Evolutionary conservation across 2,797 vertebrate species (phyloP).

Genomic region (Paedocypris micromegethes): DNA sequence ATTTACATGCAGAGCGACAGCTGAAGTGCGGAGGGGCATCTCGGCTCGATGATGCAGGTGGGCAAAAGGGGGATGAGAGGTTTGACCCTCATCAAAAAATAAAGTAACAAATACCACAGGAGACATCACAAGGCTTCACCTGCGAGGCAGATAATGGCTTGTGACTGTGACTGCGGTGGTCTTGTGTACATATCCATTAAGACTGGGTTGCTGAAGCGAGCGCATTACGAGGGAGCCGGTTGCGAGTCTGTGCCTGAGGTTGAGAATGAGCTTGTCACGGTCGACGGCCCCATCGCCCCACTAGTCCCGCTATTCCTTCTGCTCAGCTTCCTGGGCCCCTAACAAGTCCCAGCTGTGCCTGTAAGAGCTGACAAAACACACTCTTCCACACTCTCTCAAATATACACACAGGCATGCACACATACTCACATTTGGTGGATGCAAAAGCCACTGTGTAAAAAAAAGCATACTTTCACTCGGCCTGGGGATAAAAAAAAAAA

Average conservation of each 20-base stretch:
- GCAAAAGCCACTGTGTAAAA: conserved; percentile 28
- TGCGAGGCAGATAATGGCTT: conserved; percentile 29
- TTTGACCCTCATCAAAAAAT: conserved; percentile 28
- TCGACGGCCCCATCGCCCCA: conserved; percentile 8
- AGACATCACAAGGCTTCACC: conserved; percentile 16
- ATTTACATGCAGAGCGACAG: conserved; percentile 26
- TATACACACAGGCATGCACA: conserved; percentile 21
- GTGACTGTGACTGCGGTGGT: conserved; percentile 28
- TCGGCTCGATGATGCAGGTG: conserved; percentile 9
- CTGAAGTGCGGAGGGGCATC: conserved; percentile 20
- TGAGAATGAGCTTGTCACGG: conserved; percentile 11
- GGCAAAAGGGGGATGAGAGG: conserved; percentile 9
- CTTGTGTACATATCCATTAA: conserved; percentile 21
- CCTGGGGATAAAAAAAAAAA: neutral
- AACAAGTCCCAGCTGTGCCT: conserved; percentile 46
- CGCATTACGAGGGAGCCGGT: conserved; percentile 18
- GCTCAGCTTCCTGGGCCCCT: conserved; percentile 44
- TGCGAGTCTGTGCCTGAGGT: conserved; percentile 3
- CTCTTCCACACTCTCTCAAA: conserved; percentile 18
- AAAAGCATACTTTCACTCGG: conserved; percentile 14
- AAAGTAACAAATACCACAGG: conserved; percentile 20
- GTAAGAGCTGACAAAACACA: conserved; percentile 41
- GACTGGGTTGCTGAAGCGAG: conserved; percentile 17
- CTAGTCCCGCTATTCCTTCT: conserved; percentile 33
- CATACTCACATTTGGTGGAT: conserved; percentile 29